A percentile compares a stretch with the other conserved stretches of the same genome.
Evolutionary conservation across 2,888 invertebrate genomes (phyloP).

Genomic region (Rhamnusium bicolor): DNA sequence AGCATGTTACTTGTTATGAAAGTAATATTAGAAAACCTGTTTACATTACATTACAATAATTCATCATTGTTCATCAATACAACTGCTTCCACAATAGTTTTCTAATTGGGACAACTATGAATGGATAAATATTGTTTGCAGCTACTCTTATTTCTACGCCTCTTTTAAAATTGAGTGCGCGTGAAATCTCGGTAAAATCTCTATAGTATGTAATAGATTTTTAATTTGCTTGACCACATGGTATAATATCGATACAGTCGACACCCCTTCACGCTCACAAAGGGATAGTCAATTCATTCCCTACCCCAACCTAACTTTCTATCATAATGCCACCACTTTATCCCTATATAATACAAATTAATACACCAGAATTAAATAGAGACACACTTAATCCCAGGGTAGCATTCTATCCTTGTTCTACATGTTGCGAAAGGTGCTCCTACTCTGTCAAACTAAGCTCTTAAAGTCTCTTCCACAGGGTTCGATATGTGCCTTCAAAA

Average conservation of each 20-base stretch:
- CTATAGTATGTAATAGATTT: conserved; percentile 66
- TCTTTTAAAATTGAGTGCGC: conserved; percentile 46
- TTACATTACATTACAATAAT: too few species aligned
- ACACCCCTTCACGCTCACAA: conserved; percentile 56
- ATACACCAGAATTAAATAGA: conserved; percentile 69
- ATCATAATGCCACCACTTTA: conserved; percentile 69
- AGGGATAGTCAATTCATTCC: conserved; percentile 57
- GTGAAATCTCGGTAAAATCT: conserved; percentile 57
- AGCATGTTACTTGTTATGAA: too few species aligned
- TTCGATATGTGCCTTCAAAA: conserved; percentile 50
- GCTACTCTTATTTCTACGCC: conserved; percentile 8
- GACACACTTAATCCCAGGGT: conserved; percentile 65
- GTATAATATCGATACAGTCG: conserved; percentile 59
- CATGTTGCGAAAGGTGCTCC: conserved; percentile 9
- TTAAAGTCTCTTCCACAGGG: conserved; percentile 9
- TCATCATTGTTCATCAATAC: too few species aligned
- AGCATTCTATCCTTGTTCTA: conserved; percentile 41
- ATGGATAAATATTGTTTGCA: background rate
- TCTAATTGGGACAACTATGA: too few species aligned
- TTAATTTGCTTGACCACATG: conserved; percentile 71
- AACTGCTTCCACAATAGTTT: too few species aligned
- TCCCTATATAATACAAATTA: conserved; percentile 70
- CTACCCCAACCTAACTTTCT: conserved; percentile 64
- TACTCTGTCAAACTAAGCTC: conserved; percentile 38
- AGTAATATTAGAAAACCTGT: too few species aligned